Percentiles rank a stretch among this genome's conserved stretches.
phyloP scores from a whole-genome alignment of 2,113 vertebrate species.

The Octodon degus region DNA sequence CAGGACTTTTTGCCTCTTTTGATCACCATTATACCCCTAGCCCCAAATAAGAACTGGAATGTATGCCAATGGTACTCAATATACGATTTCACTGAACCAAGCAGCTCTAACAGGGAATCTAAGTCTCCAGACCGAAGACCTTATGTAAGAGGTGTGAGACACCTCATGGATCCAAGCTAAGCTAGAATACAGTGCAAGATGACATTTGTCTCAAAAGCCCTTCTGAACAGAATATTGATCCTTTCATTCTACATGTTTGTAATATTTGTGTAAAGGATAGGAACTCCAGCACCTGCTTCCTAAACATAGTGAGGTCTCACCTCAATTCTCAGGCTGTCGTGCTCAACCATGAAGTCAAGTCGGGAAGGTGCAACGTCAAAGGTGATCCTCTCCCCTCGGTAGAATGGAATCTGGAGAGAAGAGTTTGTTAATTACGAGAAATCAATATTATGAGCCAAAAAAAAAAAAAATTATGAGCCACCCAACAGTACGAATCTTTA shows the following conservation, averaged over 20 bases:
- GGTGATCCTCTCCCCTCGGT: conserved; percentile 97
- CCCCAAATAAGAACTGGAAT: not conserved
- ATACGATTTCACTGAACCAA: not conserved
- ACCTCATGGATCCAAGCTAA: not conserved
- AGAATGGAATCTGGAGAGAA: conserved; percentile 94
- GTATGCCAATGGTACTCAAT: rapidly evolving
- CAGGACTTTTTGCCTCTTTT: not conserved
- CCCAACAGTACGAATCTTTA: not conserved
- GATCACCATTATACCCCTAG: not conserved
- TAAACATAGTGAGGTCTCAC: conserved; percentile 80
- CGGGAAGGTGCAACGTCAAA: conserved; percentile 97
- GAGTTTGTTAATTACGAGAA: not conserved
- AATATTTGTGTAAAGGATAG: not conserved
- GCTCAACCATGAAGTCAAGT: conserved; percentile 94
- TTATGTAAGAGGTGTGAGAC: rapidly evolving
- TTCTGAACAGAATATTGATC: not conserved
- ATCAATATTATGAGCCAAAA: not conserved
- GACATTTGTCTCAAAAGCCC: not conserved
- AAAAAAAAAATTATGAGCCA: not conserved
- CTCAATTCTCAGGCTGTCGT: conserved; percentile 95
- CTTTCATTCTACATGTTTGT: not conserved
- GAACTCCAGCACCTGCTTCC: not conserved
- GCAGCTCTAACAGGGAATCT: not conserved
- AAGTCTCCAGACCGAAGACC: not conserved
- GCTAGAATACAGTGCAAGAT: not conserved